These are phyloP conservation scores for Empis livida DNA, from an alignment of 2,888 invertebrate genomes.

Conservation along the genomic window DNA sequence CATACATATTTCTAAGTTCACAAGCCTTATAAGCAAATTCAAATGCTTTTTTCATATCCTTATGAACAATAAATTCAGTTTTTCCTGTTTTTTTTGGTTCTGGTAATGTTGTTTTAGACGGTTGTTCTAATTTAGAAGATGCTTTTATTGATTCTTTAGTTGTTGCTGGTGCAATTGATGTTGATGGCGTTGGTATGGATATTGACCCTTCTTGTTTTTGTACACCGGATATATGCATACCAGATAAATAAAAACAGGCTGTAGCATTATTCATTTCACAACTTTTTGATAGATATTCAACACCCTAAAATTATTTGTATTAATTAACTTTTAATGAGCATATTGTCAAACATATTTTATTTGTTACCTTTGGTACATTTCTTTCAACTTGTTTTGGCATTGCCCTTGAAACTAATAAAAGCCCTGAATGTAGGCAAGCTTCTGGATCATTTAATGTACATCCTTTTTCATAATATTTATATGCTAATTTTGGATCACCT, in stretches of 20 bases:
- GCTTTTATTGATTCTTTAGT: background rate
- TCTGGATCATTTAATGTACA: slow-evolving; percentile 58
- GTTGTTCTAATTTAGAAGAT: slow-evolving; percentile 2
- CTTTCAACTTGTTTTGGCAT: slow-evolving; percentile 39
- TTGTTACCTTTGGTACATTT: slow-evolving; percentile 44
- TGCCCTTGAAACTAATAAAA: slow-evolving; percentile 49
- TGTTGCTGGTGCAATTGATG: slow-evolving; percentile 2
- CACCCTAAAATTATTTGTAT: slow-evolving; percentile 33
- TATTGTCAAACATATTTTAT: background rate
- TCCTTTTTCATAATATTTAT: slow-evolving; percentile 62
- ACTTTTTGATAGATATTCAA: slow-evolving; percentile 45
- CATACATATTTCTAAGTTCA: slow-evolving; percentile 69
- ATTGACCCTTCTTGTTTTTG: slow-evolving; percentile 42
- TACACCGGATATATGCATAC: slow-evolving; percentile 64
- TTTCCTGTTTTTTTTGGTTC: slow-evolving; percentile 23
- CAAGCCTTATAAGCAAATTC: slow-evolving; percentile 67
- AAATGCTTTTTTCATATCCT: slow-evolving; percentile 67
- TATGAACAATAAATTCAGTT: slow-evolving; percentile 42
- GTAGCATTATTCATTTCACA: slow-evolving; percentile 48
- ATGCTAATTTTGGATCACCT: slow-evolving; percentile 47
- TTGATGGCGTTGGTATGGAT: slow-evolving; percentile 31
- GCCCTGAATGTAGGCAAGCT: slow-evolving; percentile 64
- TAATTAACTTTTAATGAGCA: background rate
- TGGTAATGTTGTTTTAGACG: slow-evolving; percentile 7
- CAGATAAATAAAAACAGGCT: slow-evolving; percentile 70